Percentiles rank a stretch among this genome's conserved stretches.
phyloP scores from a whole-genome alignment of 2,797 vertebrate species.

The Sebastes melanostomus region DNA sequence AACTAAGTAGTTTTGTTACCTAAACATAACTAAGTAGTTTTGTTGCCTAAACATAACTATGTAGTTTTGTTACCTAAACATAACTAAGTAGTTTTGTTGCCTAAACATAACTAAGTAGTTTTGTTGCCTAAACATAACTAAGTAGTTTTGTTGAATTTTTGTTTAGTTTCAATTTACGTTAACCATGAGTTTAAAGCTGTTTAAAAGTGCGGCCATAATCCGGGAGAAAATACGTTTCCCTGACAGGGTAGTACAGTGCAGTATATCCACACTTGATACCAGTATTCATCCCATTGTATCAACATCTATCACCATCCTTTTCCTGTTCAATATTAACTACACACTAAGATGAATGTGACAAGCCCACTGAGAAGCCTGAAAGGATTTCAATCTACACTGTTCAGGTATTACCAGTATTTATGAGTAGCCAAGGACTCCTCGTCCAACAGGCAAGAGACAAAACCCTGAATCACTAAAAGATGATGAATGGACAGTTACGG shows the following conservation, averaged over 20 bases:
- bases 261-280: background rate
- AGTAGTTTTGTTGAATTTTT: no score
- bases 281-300: conserved; percentile 5
- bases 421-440: conserved; percentile 30
- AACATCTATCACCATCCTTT: conserved; percentile 17
- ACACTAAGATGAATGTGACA: conserved; percentile 29
- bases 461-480: conserved; percentile 33
- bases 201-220: no score
- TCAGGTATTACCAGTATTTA: conserved; percentile 40
- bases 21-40: no score
- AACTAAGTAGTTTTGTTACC: no score
- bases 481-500: conserved; percentile 35
- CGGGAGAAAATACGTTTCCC: no score
- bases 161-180: no score
- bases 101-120: no score
- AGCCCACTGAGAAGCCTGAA: conserved; percentile 11
- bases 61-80: no score
- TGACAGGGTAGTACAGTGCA: background rate
- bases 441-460: conserved; percentile 25
- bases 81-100: no score
- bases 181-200: no score
- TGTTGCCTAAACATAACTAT: rapidly evolving
- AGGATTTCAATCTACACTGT: conserved; percentile 26
- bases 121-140: no score
- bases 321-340: conserved; percentile 22